phyloP scores from a whole-genome alignment of 2,888 invertebrate genomes.

The Erebia epiphron region DNA sequence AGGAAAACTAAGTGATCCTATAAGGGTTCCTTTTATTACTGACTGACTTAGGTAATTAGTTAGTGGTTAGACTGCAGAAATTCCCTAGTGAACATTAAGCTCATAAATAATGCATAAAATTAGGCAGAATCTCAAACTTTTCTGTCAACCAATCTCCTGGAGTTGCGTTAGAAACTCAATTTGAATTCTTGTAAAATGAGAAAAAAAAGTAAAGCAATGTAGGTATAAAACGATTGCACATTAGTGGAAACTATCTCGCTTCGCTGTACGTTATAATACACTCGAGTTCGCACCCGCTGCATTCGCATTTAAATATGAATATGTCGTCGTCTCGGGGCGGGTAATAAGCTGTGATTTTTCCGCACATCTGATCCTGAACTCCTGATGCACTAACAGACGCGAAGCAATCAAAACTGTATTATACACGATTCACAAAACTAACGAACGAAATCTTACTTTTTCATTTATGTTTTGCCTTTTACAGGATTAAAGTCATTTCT shows the following conservation, averaged over 20 bases:
- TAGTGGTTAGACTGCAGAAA: too few species aligned
- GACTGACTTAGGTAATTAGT: too few species aligned
- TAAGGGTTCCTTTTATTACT: too few species aligned
- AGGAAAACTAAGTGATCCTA: too few species aligned
- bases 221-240: conserved; percentile 21
- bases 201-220: neutral
- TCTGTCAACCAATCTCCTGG: too few species aligned
- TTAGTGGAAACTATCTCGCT: conserved; percentile 27
- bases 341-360: conserved; percentile 79
- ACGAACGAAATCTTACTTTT: conserved; percentile 18
- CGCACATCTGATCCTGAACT: conserved; percentile 64
- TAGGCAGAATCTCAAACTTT: too few species aligned
- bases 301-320: conserved; percentile 79
- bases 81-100: too few species aligned
- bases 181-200: neutral
- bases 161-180: neutral
- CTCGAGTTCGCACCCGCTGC: conserved; percentile 61
- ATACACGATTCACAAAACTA: conserved; percentile 42
- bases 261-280: conserved; percentile 42
- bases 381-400: conserved; percentile 40
- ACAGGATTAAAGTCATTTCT: neutral
- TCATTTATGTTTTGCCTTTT: neutral
- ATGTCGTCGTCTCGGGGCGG: conserved; percentile 62
- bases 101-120: too few species aligned
- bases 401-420: conserved; percentile 46